These are phyloP conservation scores for Torymus aiolomorphi DNA, from an alignment of 2,888 invertebrate species.

Conservation along the genomic window DNA sequence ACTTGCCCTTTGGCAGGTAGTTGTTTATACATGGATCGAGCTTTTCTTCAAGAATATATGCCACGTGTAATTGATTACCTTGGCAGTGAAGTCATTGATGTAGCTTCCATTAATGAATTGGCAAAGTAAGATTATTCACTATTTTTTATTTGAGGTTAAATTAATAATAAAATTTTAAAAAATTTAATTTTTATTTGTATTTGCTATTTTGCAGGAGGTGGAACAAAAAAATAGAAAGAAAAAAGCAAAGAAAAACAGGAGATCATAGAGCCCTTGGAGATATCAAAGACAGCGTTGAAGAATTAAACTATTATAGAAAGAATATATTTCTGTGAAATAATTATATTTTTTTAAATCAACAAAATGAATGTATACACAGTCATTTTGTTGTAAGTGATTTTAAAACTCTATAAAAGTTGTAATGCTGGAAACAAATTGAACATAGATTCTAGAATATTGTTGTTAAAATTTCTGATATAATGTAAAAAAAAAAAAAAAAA, in stretches of 20 bases:
- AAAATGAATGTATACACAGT: too few relatives aligned
- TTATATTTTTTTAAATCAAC: slow-evolving; percentile 12
- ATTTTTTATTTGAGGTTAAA: slow-evolving; percentile 28
- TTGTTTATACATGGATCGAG: slow-evolving; percentile 89
- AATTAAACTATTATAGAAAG: slow-evolving; percentile 86
- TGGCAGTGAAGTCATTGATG: slow-evolving; percentile 95
- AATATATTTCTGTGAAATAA: slow-evolving; percentile 53
- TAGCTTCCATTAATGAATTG: slow-evolving; percentile 92
- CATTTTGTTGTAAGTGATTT: neutral
- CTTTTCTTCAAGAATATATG: slow-evolving; percentile 91
- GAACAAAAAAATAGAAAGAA: slow-evolving; percentile 80
- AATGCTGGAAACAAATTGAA: neutral
- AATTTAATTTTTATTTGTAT: slow-evolving; percentile 17
- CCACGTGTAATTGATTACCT: slow-evolving; percentile 86
- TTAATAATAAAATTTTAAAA: neutral
- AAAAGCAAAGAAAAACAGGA: slow-evolving; percentile 80
- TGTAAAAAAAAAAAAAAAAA: slow-evolving; percentile 9
- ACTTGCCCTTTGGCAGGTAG: slow-evolving; percentile 91
- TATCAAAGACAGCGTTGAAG: slow-evolving; percentile 89
- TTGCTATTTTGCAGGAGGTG: slow-evolving; percentile 79
- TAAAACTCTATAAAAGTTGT: neutral
- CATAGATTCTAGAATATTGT: slow-evolving; percentile 9
- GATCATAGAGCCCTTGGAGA: slow-evolving; percentile 88
- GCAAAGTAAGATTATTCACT: slow-evolving; percentile 68
- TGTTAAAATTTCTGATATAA: slow-evolving; percentile 7